phyloP scores from a whole-genome alignment of 2,113 vertebrate species.

The Arothron firmamentum region DNA sequence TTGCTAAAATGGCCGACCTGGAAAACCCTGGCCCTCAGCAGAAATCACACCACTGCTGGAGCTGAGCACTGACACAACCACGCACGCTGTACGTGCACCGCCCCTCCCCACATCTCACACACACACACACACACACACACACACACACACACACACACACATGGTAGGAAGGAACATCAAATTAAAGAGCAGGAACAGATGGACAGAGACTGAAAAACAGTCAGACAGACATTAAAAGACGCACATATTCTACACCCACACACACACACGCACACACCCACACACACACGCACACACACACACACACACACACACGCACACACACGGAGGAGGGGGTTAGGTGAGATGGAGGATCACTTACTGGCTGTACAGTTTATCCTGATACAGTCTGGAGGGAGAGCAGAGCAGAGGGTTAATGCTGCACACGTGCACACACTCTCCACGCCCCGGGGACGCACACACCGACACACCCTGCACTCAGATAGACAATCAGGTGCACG shows the following conservation, averaged over 20 bases:
- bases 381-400: constrained; percentile 99
- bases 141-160: constrained; percentile 22
- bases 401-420: constrained; percentile 99
- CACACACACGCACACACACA: constrained; percentile 30
- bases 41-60: constrained; percentile 54
- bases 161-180: constrained; percentile 40
- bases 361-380: constrained; percentile 99
- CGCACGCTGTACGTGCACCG: constrained; percentile 20
- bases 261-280: constrained; percentile 39
- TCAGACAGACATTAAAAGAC: constrained; percentile 7
- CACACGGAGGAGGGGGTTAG: constrained; percentile 66
- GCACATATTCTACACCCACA: constrained; percentile 2
- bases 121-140: constrained; percentile 3
- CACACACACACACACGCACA: constrained; percentile 42
- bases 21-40: constrained; percentile 69
- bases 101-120: neutral
- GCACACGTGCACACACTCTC: constrained; percentile 93
- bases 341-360: constrained; percentile 94
- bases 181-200: constrained; percentile 31
- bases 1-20: constrained; percentile 70
- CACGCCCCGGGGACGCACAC: constrained; percentile 99
- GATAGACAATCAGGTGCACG: constrained; percentile 29
- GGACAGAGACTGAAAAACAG: constrained; percentile 18
- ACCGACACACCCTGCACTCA: constrained; percentile 77
- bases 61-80: constrained; percentile 34